Conservation (phyloP, 2,888 invertebrate genomes). For the Congeria kusceri region DNA sequence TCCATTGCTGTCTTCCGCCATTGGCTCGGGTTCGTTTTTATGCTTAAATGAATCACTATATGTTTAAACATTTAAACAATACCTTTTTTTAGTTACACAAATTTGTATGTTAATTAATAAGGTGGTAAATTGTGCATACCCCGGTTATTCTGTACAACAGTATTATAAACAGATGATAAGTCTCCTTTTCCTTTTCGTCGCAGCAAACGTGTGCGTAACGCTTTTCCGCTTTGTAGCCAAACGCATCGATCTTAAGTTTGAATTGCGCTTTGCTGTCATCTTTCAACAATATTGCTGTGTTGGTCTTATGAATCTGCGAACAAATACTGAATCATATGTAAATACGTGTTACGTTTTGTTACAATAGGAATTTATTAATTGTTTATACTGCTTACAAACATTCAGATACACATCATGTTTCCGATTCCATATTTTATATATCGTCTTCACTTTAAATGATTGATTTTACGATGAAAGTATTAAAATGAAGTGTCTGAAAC, state of each 20-base stretch:
- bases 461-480: no score
- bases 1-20: slow-evolving; percentile 27
- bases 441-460: no score
- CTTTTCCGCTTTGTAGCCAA: not conserved
- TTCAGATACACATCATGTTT: no score
- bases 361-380: not conserved
- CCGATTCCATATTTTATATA: no score
- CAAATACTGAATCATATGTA: not conserved
- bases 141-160: not conserved
- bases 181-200: not conserved
- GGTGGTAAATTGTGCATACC: not conserved
- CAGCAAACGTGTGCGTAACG: not conserved
- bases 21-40: no score
- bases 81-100: no score
- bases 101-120: no score
- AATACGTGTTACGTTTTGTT: not conserved
- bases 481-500: no score
- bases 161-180: slow-evolving; percentile 1
- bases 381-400: no score
- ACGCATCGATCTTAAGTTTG: not conserved
- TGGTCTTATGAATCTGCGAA: slow-evolving; percentile 1
- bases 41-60: no score
- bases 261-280: not conserved
- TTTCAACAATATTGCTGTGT: not conserved
- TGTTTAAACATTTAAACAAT: no score